A percentile compares a stretch with the other conserved stretches of the same genome.
Evolutionary conservation across 2,113 vertebrate genomes (phyloP).

Genomic region (Raja brachyura): DNA sequence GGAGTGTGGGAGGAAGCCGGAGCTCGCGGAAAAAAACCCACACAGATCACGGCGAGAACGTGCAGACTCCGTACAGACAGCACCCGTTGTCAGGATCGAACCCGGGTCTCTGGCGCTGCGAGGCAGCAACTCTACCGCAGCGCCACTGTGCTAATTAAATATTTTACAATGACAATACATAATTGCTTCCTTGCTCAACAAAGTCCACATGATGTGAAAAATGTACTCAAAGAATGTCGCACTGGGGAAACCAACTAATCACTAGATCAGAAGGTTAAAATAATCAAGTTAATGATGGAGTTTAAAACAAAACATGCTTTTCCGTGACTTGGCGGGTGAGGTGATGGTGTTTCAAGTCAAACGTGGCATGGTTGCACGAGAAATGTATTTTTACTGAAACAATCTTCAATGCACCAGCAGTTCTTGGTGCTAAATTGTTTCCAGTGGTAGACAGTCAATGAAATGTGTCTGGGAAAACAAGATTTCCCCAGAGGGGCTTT

Average conservation of each 20-base stretch:
- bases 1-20: too few relatives aligned
- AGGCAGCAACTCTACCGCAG: too few relatives aligned
- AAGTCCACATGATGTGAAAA: too few relatives aligned
- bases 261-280: background rate
- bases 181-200: too few relatives aligned
- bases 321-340: conserved; percentile 22
- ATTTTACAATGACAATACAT: too few relatives aligned
- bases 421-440: conserved; percentile 26
- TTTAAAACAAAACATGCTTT: conserved; percentile 22
- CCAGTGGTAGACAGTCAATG: background rate
- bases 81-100: too few relatives aligned
- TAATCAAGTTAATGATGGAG: background rate
- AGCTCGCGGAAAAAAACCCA: too few relatives aligned
- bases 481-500: background rate
- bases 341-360: background rate
- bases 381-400: conserved; percentile 6
- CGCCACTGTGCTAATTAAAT: too few relatives aligned
- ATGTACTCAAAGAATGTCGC: too few relatives aligned
- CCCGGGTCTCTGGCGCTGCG: too few relatives aligned
- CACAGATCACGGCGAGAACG: too few relatives aligned
- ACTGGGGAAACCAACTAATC: background rate
- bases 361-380: background rate
- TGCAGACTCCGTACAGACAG: too few relatives aligned
- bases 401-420: background rate
- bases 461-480: conserved; percentile 1